phyloP scores from a whole-genome alignment of 1,140 invertebrate genomes.

The Danaus plexippus region DNA sequence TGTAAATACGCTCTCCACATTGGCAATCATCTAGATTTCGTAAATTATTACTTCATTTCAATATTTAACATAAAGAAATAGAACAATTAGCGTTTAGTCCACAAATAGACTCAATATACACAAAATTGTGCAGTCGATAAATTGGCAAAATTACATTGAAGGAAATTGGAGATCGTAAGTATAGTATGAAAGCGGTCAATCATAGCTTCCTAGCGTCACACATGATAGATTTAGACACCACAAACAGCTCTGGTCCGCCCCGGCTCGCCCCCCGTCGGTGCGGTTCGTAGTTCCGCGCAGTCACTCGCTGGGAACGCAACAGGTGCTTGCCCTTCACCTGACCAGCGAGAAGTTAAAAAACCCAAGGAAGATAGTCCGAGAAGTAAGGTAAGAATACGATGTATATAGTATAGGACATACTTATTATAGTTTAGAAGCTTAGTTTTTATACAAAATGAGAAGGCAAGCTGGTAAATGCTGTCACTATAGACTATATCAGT shows the following conservation, averaged over 20 bases:
- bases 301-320: conserved; percentile 31
- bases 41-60: conserved; percentile 10
- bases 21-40: conserved; percentile 26
- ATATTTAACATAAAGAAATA: conserved; percentile 3
- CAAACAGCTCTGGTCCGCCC: conserved; percentile 42
- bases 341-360: conserved; percentile 25
- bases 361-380: conserved; percentile 24
- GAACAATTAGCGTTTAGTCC: no score
- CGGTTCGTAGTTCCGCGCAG: conserved; percentile 28
- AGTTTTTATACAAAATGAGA: no score
- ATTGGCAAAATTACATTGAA: conserved; percentile 20
- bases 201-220: neutral
- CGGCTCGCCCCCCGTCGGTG: conserved; percentile 38
- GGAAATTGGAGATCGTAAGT: conserved; percentile 7
- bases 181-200: conserved; percentile 13
- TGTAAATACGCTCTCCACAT: conserved; percentile 49
- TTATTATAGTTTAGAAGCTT: no score
- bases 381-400: conserved; percentile 26
- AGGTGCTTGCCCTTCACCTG: conserved; percentile 24
- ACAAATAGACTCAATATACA: no score
- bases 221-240: neutral
- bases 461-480: no score
- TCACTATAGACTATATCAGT: no score
- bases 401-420: no score
- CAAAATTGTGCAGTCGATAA: neutral